Evolutionary conservation across 2,797 vertebrate genomes (phyloP), one percentile per base, ranked within the genome.

Genomic region (Fratercula arctica): DNA sequence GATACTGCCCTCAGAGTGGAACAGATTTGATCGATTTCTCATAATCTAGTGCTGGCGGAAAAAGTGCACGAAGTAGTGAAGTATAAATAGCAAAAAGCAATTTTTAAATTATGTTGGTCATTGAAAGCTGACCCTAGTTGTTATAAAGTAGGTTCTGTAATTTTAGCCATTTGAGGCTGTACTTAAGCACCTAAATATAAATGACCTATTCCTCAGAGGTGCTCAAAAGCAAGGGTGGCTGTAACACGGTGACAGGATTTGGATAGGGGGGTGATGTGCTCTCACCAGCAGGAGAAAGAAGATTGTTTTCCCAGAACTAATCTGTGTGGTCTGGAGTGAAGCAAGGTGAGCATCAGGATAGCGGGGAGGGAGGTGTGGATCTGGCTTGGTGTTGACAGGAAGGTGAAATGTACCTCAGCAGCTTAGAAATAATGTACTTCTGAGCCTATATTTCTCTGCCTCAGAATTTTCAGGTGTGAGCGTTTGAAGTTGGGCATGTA

Each of bases 111-210:
- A 87, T 87, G 93, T 80, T 95, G 68, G 53, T 92, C 81, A 74
- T 37, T 89, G 88, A 95, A 88, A 94, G 72, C 86, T 94, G 90
- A 88, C 74, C 77, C 41, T 45, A 26, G 64, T 70, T 87, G 21
- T 94, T 92, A 46, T 4, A 90, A 90, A 89, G 48, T 41, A 82
- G n/a, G 26, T 85, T 86, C 86, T 92, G 48, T 92, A 77, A 89
- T 93, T 88, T 95, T 92, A 85, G 84, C 60, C 21, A 68, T 94
- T 85, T 79, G 70, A 91, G 48, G 48, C 72, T 85, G 60, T 90
- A 75, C 64, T 95, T 94, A 64, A 80, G 54, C 68, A 59, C 84
- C 81, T 95, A 92, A 92, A 92, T 95, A 90, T 87, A 94, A 95
- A 75, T 70, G 80, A 89, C 81, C 88, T 90, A 0, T 95, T 96